Conservation (phyloP, 2,797 vertebrate species). For the Cossypha heuglini region DNA sequence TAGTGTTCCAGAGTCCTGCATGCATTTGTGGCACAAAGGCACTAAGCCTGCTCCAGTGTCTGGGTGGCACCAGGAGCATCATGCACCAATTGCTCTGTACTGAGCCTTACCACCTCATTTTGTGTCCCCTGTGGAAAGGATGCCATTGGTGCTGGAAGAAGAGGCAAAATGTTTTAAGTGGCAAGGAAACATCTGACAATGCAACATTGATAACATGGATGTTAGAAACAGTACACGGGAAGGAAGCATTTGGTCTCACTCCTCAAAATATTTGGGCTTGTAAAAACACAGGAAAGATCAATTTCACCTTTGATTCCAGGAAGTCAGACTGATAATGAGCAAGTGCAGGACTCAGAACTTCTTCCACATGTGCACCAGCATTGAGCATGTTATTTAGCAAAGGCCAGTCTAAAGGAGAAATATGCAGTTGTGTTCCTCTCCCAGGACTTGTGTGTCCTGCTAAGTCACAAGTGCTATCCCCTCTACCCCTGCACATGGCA, state of each 20-base stretch:
- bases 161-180: neutral
- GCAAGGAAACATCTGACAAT: neutral
- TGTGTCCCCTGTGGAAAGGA: neutral
- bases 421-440: neutral
- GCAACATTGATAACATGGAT: neutral
- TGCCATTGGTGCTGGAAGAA: neutral
- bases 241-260: neutral
- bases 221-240: fast-evolving
- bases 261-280: neutral
- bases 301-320: neutral
- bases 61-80: fast-evolving
- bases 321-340: neutral
- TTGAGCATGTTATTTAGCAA: neutral
- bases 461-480: neutral
- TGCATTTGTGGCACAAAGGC: neutral
- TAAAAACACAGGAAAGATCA: neutral
- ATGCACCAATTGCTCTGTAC: fast-evolving
- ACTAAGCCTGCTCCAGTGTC: neutral
- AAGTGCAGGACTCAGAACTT: neutral
- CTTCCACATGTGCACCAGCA: neutral
- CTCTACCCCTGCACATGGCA: neutral
- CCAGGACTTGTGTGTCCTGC: neutral
- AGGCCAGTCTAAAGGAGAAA: neutral
- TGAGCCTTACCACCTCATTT: fast-evolving
- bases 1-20: neutral